phyloP scores from a whole-genome alignment of 92 coral and sea anemone species.

The Porites rus region DNA sequence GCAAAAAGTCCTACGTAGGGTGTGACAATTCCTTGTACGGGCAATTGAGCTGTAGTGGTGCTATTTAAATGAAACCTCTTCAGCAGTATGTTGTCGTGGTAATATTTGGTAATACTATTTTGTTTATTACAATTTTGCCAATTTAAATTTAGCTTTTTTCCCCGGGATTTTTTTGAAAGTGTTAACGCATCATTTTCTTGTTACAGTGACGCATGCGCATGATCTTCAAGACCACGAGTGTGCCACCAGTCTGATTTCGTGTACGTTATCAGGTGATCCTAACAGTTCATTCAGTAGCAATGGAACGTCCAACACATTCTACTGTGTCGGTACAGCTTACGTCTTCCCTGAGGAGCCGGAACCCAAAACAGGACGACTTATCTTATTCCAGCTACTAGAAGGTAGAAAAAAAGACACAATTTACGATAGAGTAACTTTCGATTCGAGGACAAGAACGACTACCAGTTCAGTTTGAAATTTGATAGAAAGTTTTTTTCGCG shows the following conservation, averaged over 20 bases:
- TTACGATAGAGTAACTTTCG: too few relatives aligned
- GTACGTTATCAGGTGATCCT: slow-evolving; percentile 86
- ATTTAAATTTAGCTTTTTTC: too few relatives aligned
- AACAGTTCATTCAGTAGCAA: slow-evolving; percentile 69
- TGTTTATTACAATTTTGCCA: too few relatives aligned
- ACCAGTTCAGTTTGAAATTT: too few relatives aligned
- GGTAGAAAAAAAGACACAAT: slow-evolving; percentile 47
- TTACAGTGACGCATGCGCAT: slow-evolving; percentile 89
- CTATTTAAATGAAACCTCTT: too few relatives aligned
- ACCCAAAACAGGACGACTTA: slow-evolving; percentile 91
- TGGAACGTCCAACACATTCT: slow-evolving; percentile 73
- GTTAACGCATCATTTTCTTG: background rate
- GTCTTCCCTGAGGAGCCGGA: slow-evolving; percentile 96
- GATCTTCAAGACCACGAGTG: slow-evolving; percentile 91
- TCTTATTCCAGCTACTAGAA: slow-evolving; percentile 87
- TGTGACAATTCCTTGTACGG: too few relatives aligned
- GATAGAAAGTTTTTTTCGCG: too few relatives aligned
- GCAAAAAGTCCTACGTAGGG: too few relatives aligned
- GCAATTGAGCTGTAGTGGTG: too few relatives aligned
- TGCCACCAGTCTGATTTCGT: slow-evolving; percentile 92
- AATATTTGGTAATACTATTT: too few relatives aligned
- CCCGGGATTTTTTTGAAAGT: background rate
- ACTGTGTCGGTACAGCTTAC: slow-evolving; percentile 96
- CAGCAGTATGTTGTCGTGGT: too few relatives aligned
- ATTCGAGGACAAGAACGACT: too few relatives aligned